A percentile compares a stretch with the other conserved stretches of the same genome.
These are phyloP conservation scores for Callitettix versicolor DNA, from an alignment of 1,140 invertebrate genomes.

Conservation along the genomic window DNA sequence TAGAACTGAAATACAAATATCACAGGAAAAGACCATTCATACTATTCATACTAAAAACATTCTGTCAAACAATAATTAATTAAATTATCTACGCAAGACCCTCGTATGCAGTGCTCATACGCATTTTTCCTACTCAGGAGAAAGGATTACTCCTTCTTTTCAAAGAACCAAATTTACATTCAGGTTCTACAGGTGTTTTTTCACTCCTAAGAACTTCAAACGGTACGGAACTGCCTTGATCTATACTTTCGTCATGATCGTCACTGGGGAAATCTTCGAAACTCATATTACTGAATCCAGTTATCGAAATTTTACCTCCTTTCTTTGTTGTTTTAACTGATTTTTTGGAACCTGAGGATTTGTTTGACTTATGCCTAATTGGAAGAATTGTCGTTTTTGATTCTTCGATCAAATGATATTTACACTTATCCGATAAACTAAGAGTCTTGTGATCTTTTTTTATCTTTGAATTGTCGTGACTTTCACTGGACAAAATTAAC, in stretches of 20 bases:
- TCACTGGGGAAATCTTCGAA: constrained; percentile 68
- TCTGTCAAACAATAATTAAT: too few species aligned
- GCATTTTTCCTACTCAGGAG: constrained; percentile 35
- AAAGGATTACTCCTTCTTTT: constrained; percentile 58
- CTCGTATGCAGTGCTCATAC: constrained; percentile 12
- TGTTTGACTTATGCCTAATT: constrained; percentile 18
- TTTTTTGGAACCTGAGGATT: constrained; percentile 27
- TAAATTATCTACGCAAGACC: neutral
- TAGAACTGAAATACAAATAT: too few species aligned
- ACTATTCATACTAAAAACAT: too few species aligned
- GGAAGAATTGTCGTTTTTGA: constrained; percentile 20
- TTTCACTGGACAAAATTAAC: constrained; percentile 2
- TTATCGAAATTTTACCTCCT: constrained; percentile 22
- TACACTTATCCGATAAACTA: constrained; percentile 32
- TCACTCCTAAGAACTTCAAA: constrained; percentile 51
- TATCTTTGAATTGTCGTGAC: constrained; percentile 12
- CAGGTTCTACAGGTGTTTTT: constrained; percentile 37
- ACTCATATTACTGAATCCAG: constrained; percentile 65
- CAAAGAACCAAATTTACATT: constrained; percentile 49
- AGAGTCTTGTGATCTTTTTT: constrained; percentile 38
- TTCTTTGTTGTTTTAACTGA: constrained; percentile 24
- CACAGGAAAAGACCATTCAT: too few species aligned
- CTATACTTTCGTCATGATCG: constrained; percentile 32
- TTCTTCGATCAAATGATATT: constrained; percentile 42
- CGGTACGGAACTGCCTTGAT: constrained; percentile 29